Percentiles rank a stretch among this genome's conserved stretches.
These are phyloP conservation scores for Cerastoderma edule DNA, from an alignment of 2,888 invertebrate genomes.

Conservation along the genomic window DNA sequence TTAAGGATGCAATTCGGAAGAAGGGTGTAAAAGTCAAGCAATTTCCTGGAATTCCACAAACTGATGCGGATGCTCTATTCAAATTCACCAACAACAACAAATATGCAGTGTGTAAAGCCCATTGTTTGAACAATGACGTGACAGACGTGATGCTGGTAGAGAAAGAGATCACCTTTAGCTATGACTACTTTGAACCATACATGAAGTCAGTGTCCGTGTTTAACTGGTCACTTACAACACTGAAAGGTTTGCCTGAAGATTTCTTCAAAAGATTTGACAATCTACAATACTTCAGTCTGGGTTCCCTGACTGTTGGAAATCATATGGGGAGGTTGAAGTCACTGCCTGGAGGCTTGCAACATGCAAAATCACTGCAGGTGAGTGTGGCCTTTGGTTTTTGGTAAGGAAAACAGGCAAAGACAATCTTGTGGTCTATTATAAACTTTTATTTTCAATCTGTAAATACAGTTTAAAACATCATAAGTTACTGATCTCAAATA, in stretches of 20 bases:
- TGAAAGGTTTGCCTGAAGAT: constrained; percentile 62
- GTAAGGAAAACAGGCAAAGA: too few species aligned
- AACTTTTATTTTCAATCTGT: too few species aligned
- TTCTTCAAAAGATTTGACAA: constrained; percentile 71
- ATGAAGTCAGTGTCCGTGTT: constrained; percentile 67
- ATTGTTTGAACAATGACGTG: constrained; percentile 46
- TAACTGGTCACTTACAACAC: constrained; percentile 49
- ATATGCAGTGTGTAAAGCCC: constrained; percentile 62
- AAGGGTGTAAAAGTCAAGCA: constrained; percentile 38
- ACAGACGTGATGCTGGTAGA: constrained; percentile 26
- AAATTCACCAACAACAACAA: constrained; percentile 21
- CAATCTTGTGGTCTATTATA: too few species aligned
- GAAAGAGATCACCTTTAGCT: constrained; percentile 49
- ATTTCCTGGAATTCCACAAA: constrained; percentile 34
- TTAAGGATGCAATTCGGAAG: constrained; percentile 54
- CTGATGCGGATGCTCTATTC: constrained; percentile 47
- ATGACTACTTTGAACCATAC: constrained; percentile 70
- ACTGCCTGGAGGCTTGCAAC: constrained; percentile 65
- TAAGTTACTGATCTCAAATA: too few species aligned
- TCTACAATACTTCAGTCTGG: constrained; percentile 63
- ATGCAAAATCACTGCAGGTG: constrained; percentile 62
- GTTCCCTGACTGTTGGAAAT: constrained; percentile 1
- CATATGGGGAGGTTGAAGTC: constrained; percentile 37
- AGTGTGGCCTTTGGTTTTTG: neutral
- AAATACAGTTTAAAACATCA: too few species aligned